Base-by-base conservation (phyloP, 2,113 vertebrate species). In the Grallaria varia region DNA sequence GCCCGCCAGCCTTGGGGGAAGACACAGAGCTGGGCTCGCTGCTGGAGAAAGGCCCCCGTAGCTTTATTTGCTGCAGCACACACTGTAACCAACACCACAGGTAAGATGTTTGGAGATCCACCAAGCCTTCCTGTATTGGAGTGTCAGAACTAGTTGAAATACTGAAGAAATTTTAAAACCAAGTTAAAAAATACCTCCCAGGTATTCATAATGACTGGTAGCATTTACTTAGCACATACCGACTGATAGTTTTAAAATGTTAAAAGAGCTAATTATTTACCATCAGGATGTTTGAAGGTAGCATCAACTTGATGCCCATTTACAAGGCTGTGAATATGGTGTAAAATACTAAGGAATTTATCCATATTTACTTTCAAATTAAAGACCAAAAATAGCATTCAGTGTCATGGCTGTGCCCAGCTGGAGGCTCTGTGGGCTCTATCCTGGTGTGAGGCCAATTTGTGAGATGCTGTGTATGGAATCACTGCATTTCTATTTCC, bases 351-450 rank as follows among this genome's bases (percentile, higher is more conserved):
- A 64, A 60, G 52, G 21, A 39, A 28, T 59, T 79, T 44, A 30
- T 30, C 10, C 23, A n/a, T n/a, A 10, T 30, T 35, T 71, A 12
- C 71, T 53, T 63, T 7, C 12, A n/a, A 64, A 40, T 76, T 28
- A 42, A 24, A 56, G 27, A 81, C 30, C 4, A 39, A 40, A 63
- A 62, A 3, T 1, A 0, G 10, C 3, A 7, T 80, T 49, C 3
- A 8, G 49, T n/a, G 8, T 25, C 3, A 5, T 2, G 5, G 37
- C 3, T 52, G 0, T 25, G 42, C 21, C 18, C 33, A 55, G 31
- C 15, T 68, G 42, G 35, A 55, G 59, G 58, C 39, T 62, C 39
- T 59, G 35, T 4, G 15, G 47, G 33, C 35, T 28, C 24, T 18
- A 0, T 33, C 19, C 8, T n/a, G n/a, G n/a, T n/a, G n/a, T n/a